These are phyloP conservation scores for Hemicrepidius hirtus DNA, from an alignment of 2,888 invertebrate genomes.

Conservation along the genomic window DNA sequence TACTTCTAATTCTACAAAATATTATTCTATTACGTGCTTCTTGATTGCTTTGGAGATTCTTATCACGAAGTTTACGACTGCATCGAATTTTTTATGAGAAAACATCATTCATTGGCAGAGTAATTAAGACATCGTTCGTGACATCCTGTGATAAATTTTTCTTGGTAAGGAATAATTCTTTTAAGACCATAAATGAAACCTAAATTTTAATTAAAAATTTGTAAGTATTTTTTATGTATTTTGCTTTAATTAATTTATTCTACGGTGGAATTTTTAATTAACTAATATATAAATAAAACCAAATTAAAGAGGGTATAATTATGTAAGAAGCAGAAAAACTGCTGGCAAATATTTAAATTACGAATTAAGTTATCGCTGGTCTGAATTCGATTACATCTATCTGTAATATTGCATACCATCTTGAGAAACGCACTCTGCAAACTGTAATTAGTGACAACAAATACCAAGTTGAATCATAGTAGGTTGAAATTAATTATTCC, in stretches of 20 bases:
- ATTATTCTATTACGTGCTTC: not conserved
- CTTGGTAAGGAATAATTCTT: not conserved
- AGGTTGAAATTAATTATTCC: too few relatives aligned
- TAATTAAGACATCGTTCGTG: conserved; percentile 10
- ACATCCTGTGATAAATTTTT: not conserved
- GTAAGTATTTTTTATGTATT: not conserved
- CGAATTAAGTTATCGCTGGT: too few relatives aligned
- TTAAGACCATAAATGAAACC: not conserved
- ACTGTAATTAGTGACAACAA: too few relatives aligned
- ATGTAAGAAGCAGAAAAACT: too few relatives aligned
- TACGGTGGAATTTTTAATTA: not conserved
- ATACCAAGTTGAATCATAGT: too few relatives aligned
- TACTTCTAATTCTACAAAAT: not conserved
- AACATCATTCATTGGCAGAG: conserved; percentile 11
- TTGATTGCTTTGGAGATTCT: conserved; percentile 16
- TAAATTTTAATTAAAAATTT: not conserved
- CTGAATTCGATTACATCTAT: too few relatives aligned
- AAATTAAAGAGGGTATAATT: too few relatives aligned
- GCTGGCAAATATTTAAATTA: too few relatives aligned
- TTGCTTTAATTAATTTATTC: not conserved
- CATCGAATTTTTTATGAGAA: conserved; percentile 17
- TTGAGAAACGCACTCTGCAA: too few relatives aligned
- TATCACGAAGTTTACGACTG: conserved; percentile 8
- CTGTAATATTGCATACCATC: too few relatives aligned
- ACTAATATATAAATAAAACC: too few relatives aligned